A percentile compares a stretch with the other conserved stretches of the same genome.
These are phyloP conservation scores for Malurus cyaneus DNA, from an alignment of 2,113 vertebrate species.

Conservation along the genomic window DNA sequence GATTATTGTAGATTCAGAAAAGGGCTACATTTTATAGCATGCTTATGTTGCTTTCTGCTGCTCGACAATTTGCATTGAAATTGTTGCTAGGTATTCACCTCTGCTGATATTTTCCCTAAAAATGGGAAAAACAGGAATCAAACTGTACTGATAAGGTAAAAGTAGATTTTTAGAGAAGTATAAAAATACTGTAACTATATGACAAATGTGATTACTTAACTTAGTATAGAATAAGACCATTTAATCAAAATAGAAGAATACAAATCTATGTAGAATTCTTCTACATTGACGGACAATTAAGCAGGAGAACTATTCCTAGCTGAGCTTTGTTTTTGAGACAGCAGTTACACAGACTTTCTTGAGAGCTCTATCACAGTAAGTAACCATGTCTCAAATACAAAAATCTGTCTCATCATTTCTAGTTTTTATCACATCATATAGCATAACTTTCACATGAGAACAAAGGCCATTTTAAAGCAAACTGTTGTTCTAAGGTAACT, in stretches of 20 bases:
- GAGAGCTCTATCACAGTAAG: background rate
- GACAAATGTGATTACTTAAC: constrained; percentile 22
- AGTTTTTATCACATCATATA: constrained; percentile 46
- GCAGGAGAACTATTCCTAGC: background rate
- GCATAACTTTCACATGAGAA: constrained; percentile 43
- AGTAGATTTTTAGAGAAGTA: background rate
- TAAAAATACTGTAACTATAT: background rate
- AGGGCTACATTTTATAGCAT: background rate
- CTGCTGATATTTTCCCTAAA: background rate
- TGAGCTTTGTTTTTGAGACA: background rate
- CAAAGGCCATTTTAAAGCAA: constrained; percentile 69
- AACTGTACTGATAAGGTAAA: background rate
- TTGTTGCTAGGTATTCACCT: background rate
- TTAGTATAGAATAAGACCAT: background rate
- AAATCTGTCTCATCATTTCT: constrained; percentile 50
- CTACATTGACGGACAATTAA: background rate
- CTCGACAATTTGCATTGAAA: constrained; percentile 5
- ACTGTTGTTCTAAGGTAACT: constrained; percentile 74
- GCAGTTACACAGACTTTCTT: background rate
- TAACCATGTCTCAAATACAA: constrained; percentile 2
- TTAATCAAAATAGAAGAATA: background rate
- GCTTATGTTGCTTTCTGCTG: background rate
- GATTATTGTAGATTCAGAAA: constrained; percentile 10
- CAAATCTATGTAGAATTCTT: background rate
- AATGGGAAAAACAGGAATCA: constrained; percentile 15